These are phyloP conservation scores for Crotalus helleri DNA, from an alignment of 2,113 vertebrate species.

Conservation along the genomic window DNA sequence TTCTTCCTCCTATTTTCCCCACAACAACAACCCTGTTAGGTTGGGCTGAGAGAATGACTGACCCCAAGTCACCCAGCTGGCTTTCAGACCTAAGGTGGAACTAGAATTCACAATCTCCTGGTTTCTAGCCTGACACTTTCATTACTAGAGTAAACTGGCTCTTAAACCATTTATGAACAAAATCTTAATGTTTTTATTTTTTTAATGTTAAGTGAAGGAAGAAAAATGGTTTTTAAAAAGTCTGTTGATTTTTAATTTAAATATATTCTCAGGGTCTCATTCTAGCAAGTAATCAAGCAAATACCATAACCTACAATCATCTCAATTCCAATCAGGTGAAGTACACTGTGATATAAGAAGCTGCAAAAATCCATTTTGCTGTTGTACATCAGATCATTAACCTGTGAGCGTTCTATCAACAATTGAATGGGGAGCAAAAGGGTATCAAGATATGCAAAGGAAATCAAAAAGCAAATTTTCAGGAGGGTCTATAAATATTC, in stretches of 20 bases:
- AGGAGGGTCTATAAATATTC: constrained; percentile 29
- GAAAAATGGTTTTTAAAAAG: constrained; percentile 28
- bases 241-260: constrained; percentile 28
- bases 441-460: constrained; percentile 26
- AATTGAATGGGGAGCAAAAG: not conserved
- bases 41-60: not conserved
- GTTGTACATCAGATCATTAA: constrained; percentile 46
- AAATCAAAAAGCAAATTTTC: constrained; percentile 38
- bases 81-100: not conserved
- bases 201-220: not conserved
- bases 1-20: too few species aligned
- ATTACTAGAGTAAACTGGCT: not conserved
- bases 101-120: not conserved
- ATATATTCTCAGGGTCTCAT: constrained; percentile 25
- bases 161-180: not conserved
- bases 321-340: constrained; percentile 53
- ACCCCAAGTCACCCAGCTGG: not conserved
- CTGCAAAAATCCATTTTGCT: constrained; percentile 33
- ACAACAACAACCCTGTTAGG: not conserved
- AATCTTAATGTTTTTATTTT: not conserved
- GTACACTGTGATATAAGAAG: constrained; percentile 22
- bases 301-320: constrained; percentile 47
- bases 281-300: constrained; percentile 45
- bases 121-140: not conserved
- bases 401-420: constrained; percentile 25